These are phyloP conservation scores for Melitaea athalia DNA, from an alignment of 2,888 invertebrate genomes.

Conservation along the genomic window DNA sequence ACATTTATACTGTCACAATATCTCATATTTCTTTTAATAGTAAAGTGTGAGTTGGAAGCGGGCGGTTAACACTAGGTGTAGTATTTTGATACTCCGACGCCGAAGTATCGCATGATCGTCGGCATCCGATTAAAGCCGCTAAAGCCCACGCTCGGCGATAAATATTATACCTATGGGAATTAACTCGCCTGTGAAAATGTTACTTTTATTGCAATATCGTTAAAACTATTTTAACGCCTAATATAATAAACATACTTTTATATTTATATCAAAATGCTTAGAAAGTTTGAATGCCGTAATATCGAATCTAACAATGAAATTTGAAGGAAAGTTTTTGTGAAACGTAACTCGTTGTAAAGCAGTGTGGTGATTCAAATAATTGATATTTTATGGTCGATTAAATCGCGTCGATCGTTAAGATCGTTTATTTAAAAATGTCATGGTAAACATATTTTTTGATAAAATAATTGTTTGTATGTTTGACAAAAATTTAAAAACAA, in stretches of 20 bases:
- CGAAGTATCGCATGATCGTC: conserved; percentile 19
- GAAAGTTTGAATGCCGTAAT: too few species aligned
- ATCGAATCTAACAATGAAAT: too few species aligned
- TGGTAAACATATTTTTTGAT: too few species aligned
- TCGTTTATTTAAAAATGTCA: too few species aligned
- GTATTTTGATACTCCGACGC: conserved; percentile 30
- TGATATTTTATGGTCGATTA: too few species aligned
- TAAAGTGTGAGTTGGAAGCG: neutral
- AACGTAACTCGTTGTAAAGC: too few species aligned
- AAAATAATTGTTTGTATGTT: too few species aligned
- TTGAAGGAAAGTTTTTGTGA: too few species aligned
- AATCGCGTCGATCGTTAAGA: too few species aligned
- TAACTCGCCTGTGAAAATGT: neutral
- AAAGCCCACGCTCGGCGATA: conserved; percentile 22
- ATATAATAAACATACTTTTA: neutral
- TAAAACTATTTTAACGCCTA: neutral
- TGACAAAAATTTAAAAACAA: neutral
- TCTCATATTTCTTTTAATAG: neutral
- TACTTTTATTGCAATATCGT: conserved; percentile 9
- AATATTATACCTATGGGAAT: conserved; percentile 34
- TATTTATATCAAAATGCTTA: too few species aligned
- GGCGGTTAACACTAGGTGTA: conserved; percentile 20
- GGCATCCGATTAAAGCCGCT: conserved; percentile 27
- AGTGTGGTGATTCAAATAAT: too few species aligned
- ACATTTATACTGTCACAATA: neutral